These are phyloP conservation scores for Drosophila anomelani DNA, from an alignment of 2,888 invertebrate genomes.

Conservation along the genomic window DNA sequence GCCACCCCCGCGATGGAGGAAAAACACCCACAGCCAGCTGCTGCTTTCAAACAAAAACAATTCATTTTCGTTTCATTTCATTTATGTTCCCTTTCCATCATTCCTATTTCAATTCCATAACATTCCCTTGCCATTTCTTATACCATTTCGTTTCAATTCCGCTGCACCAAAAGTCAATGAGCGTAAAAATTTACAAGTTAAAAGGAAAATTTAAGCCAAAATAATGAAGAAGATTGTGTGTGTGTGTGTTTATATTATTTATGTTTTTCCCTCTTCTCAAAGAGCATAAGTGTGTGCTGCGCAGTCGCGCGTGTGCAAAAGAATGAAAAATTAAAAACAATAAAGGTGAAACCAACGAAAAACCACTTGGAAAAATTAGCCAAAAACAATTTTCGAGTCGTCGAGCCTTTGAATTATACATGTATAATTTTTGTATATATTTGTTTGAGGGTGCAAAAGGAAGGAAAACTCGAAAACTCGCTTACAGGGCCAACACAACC, in stretches of 20 bases:
- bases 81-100: background rate
- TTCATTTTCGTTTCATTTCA: constrained; percentile 2
- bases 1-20: constrained; percentile 5
- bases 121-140: constrained; percentile 18
- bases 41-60: constrained; percentile 22
- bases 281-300: constrained; percentile 28
- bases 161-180: constrained; percentile 52
- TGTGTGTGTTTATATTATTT: constrained; percentile 7
- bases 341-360: constrained; percentile 8
- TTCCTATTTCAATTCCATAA: background rate
- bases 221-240: background rate
- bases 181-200: constrained; percentile 72
- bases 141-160: constrained; percentile 34
- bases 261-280: background rate
- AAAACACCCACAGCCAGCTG: constrained; percentile 14
- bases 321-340: constrained; percentile 19
- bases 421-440: constrained; percentile 8
- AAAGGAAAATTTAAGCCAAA: constrained; percentile 53
- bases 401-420: constrained; percentile 13
- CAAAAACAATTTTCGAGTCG: constrained; percentile 50
- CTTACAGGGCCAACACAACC: constrained; percentile 47
- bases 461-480: constrained; percentile 17
- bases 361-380: constrained; percentile 58
- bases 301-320: constrained; percentile 67
- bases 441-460: constrained; percentile 16